Base-by-base conservation (phyloP, 2,888 invertebrate species). In the Anoncus sp. region DNA sequence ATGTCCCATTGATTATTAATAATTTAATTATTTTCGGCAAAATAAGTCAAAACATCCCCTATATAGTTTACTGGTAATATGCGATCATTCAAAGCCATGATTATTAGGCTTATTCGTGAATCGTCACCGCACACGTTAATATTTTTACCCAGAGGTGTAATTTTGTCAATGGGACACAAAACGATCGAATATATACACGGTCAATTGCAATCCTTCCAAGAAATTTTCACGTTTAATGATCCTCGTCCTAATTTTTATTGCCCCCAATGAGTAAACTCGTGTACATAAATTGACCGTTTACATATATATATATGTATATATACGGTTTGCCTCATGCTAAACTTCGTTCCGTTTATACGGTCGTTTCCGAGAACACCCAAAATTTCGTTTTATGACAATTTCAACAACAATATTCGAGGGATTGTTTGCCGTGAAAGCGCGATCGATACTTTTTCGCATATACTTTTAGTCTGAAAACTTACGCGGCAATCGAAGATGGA, bases 201-300 rank as follows among this genome's bases (percentile, higher is more conserved):
- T 63, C n/a, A 55, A 75, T 75, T 47, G 38, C 59, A 77, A 77
- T 74, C 73, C 62, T 75, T 72, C 75, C 62, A 51, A 62, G 75
- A 75, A 74, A 12, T 35, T 43, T 69, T 45, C 10, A 7, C 22
- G 20, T 20, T 74, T 59, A 77, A 53, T 16, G 45, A 62, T 63
- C 49, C 49, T 16, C 14, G 70, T 69, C 59, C 43, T 51, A 63
- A 63, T 62, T 70, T 71, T 79, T 67, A 75, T 75, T 76, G 67
- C 79, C 27, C n/a, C 63, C 72, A 79, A 72, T 75, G 24, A 59
- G 14, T 10, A 20, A 51, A 31, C 31, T 4, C 31, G 31, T 31
- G 5, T 31, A 31, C 7, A 31, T 31, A n/a, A n/a, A n/a, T n/a
- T n/a, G n/a, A n/a, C n/a, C n/a, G n/a, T n/a, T n/a, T n/a, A n/a